These are phyloP conservation scores for Ictidomys tridecemlineatus DNA, from an alignment of 2,113 vertebrate species.

Conservation along the genomic window DNA sequence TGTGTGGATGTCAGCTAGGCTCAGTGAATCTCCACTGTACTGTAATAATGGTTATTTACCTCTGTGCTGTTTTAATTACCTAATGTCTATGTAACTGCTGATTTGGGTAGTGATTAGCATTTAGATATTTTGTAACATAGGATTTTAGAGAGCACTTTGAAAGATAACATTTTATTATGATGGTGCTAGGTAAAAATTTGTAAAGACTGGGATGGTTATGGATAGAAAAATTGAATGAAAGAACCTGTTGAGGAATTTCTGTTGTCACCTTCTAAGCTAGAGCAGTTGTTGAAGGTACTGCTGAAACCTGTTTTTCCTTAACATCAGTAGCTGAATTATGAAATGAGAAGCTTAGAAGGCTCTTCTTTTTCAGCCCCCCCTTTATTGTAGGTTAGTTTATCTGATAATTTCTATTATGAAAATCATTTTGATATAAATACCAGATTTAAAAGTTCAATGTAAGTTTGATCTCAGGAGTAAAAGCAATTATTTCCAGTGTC, in stretches of 20 bases:
- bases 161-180: constrained; percentile 71
- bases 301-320: constrained; percentile 55
- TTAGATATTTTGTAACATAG: constrained; percentile 61
- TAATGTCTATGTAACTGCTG: constrained; percentile 82
- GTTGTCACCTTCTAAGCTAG: constrained; percentile 45
- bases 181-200: constrained; percentile 19
- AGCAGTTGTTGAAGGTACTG: constrained; percentile 56
- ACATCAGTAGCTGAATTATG: constrained; percentile 8
- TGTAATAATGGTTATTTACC: constrained; percentile 83
- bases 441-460: constrained; percentile 66
- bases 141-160: constrained; percentile 78
- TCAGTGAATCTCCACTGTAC: constrained; percentile 76
- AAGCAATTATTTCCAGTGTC: not conserved
- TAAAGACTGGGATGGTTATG: constrained; percentile 24
- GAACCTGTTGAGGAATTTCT: constrained; percentile 55
- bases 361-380: constrained; percentile 50
- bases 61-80: constrained; percentile 78
- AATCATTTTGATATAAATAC: constrained; percentile 62
- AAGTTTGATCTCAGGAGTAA: constrained; percentile 75
- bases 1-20: constrained; percentile 60
- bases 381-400: constrained; percentile 56
- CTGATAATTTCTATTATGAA: constrained; percentile 64
- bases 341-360: constrained; percentile 50
- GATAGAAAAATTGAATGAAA: constrained; percentile 51
- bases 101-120: constrained; percentile 65